Base-by-base conservation (phyloP, 2,113 vertebrate genomes). In the Dromaius novaehollandiae region DNA sequence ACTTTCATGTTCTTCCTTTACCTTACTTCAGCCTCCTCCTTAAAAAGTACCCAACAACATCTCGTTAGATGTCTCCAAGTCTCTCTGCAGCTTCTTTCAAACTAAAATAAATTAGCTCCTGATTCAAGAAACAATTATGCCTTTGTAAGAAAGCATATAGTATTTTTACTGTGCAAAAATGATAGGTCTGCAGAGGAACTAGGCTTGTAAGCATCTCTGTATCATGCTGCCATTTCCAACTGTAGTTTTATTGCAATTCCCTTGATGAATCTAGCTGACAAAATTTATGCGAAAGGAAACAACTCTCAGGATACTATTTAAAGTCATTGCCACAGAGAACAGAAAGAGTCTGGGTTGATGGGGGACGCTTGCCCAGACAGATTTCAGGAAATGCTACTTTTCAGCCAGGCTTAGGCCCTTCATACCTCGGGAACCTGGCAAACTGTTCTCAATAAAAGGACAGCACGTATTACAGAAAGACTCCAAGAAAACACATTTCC, bases 291-390 rank as follows among this genome's bases (percentile, higher is more conserved):
- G 44, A 78, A 90, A 91, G 58, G 86, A 96, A 91, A 81, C 46
- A 83, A 90, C 91, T 64, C 82, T 94, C 93, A 73, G 8, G 85
- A 82, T 84, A 81, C 42, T 85, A 91, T 68, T 96, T 88, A 75
- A 95, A 95, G 76, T 75, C 82, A 65, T 50, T 89, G 71, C 60
- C 91, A 96, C 6, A 1, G 71, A 86, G 60, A 92, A 70, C 0
- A 89, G 84, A 85, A 61, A 66, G 80, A 79, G 34, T 36, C 89
- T 58, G 86, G 48, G 56, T 50, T 92, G 79, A 66, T 21, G 68
- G 28, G 53, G 55, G 82, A 83, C 90, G 38, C 79, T 42, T 89
- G 93, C 82, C 91, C 51, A 66, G 68, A 38, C n/a, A 88, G 75
- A 92, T 73, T 82, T 91, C 87, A 90, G 68, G 82, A 78, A 93